phyloP scores from a whole-genome alignment of 2,797 vertebrate genomes.

The Manis javanica region DNA sequence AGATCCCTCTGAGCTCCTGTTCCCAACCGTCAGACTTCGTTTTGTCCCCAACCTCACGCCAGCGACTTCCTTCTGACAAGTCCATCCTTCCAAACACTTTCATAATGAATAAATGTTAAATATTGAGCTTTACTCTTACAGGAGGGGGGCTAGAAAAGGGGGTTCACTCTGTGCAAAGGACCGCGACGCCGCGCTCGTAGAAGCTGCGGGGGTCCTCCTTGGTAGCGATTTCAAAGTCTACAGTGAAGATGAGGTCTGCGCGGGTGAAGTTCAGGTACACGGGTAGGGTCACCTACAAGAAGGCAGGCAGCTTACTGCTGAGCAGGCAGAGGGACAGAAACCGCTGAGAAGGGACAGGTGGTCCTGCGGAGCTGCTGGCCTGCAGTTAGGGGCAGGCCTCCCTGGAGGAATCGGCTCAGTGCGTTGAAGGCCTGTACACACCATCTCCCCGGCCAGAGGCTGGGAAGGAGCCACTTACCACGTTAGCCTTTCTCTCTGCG shows the following conservation, averaged over 20 bases:
- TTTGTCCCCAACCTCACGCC: not conserved
- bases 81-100: not conserved
- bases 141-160: not conserved
- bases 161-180: slow-evolving; percentile 95
- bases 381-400: no score
- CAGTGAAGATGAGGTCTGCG: slow-evolving; percentile 97
- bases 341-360: not conserved
- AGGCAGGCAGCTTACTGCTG: not conserved
- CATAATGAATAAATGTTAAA: not conserved
- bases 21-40: accelerated
- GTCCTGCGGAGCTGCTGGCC: not conserved
- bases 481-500: slow-evolving; percentile 92
- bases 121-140: not conserved
- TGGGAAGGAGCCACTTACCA: slow-evolving; percentile 87
- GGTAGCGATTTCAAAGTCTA: slow-evolving; percentile 98
- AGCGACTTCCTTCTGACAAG: not conserved
- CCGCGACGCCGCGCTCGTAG: slow-evolving; percentile 97
- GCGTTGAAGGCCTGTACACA: no score
- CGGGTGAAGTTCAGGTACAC: slow-evolving; percentile 99
- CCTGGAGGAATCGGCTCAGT: no score
- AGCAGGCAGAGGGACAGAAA: not conserved
- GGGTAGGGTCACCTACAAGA: slow-evolving; percentile 94
- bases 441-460: no score
- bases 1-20: not conserved
- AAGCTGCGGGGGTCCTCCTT: slow-evolving; percentile 98